Percentiles rank a stretch among this genome's conserved stretches.
phyloP scores from a whole-genome alignment of 2,113 vertebrate species.

The Coryphaenoides rupestris region DNA sequence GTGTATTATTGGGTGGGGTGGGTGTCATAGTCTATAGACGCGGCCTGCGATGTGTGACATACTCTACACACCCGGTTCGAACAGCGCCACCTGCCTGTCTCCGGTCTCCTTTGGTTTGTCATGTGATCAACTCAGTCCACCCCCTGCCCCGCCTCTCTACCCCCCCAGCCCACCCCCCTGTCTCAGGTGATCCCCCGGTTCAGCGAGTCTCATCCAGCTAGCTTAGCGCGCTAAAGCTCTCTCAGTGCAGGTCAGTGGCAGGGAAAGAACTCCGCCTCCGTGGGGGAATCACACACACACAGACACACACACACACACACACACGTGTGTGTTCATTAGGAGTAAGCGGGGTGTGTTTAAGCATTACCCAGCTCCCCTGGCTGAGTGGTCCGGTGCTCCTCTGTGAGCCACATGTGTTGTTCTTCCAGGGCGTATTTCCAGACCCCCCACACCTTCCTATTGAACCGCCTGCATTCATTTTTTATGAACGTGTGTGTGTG shows the following conservation, averaged over 20 bases:
- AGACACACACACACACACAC: not conserved
- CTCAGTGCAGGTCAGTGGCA: constrained; percentile 42
- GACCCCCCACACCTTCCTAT: constrained; percentile 55
- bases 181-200: constrained; percentile 57
- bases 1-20: too few species aligned
- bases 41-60: too few species aligned
- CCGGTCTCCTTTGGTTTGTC: not conserved
- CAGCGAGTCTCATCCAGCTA: constrained; percentile 48
- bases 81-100: not conserved
- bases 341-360: not conserved
- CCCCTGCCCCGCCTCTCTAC: constrained; percentile 1
- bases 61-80: too few species aligned
- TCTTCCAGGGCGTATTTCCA: constrained; percentile 41
- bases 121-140: constrained; percentile 1
- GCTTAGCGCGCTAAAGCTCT: constrained; percentile 59
- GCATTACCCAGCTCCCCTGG: not conserved
- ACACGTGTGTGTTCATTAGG: not conserved
- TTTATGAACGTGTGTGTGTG: constrained; percentile 67
- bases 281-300: constrained; percentile 50
- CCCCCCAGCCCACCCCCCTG: constrained; percentile 20
- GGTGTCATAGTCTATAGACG: too few species aligned
- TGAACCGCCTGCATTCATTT: constrained; percentile 65
- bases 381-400: constrained; percentile 21
- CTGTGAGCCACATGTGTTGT: constrained; percentile 63
- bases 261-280: constrained; percentile 50